These are phyloP conservation scores for Drosophila ustulata DNA, from an alignment of 2,888 invertebrate genomes.

Conservation along the genomic window DNA sequence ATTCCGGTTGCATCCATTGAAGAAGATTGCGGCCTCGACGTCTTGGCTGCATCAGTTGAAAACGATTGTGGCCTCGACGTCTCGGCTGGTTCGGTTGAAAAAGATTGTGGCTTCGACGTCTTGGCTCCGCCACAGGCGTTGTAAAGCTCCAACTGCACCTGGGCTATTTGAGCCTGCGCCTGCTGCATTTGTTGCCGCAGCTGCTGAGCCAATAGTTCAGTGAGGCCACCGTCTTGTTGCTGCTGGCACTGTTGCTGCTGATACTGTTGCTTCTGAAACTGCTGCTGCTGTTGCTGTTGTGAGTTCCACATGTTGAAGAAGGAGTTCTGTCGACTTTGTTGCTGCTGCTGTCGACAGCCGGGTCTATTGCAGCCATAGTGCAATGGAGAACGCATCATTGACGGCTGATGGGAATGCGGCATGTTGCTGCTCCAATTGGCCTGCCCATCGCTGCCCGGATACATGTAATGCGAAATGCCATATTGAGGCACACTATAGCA, in stretches of 20 bases:
- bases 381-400: not conserved
- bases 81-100: not conserved
- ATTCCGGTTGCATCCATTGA: too few species aligned
- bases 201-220: constrained; percentile 62
- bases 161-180: constrained; percentile 63
- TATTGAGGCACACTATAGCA: not conserved
- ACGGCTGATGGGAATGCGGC: not conserved
- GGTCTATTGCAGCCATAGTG: constrained; percentile 1
- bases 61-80: not conserved
- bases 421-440: not conserved
- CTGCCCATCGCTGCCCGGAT: not conserved
- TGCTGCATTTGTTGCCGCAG: constrained; percentile 57
- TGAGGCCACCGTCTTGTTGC: constrained; percentile 20
- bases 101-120: not conserved
- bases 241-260: not conserved
- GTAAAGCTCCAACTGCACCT: constrained; percentile 55
- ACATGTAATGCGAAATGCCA: constrained; percentile 17
- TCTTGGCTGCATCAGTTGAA: not conserved
- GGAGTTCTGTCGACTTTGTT: not conserved
- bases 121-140: constrained; percentile 27
- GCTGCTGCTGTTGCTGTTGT: not conserved
- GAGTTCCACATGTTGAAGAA: not conserved
- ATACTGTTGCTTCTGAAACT: not conserved
- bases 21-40: not conserved
- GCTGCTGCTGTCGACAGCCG: not conserved